A percentile compares a stretch with the other conserved stretches of the same genome.
Conservation (phyloP, 2,888 invertebrate genomes). For the Drosophila niveifrons region DNA sequence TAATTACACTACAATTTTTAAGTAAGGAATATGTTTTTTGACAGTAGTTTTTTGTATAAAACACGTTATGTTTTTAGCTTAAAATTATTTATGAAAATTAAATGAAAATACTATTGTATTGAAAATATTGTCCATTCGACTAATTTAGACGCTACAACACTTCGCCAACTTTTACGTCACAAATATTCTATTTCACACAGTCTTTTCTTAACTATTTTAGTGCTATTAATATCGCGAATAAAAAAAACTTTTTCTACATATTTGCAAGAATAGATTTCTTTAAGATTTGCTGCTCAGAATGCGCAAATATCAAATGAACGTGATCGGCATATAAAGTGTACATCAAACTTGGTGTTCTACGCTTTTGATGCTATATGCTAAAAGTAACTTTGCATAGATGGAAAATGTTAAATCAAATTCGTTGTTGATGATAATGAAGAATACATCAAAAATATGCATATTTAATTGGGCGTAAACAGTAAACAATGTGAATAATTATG, state of each 20-base stretch:
- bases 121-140: too few species aligned
- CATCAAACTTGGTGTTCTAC: background rate
- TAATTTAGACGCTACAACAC: too few species aligned
- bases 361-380: background rate
- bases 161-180: too few species aligned
- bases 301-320: background rate
- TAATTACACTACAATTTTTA: too few species aligned
- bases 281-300: background rate
- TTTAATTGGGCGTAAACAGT: conserved; percentile 1
- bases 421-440: background rate
- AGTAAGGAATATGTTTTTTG: too few species aligned
- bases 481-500: background rate
- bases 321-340: background rate
- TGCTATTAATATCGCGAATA: too few species aligned
- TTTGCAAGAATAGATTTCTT: background rate
- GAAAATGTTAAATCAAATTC: background rate
- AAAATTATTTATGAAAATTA: too few species aligned
- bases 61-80: too few species aligned
- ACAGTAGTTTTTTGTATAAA: too few species aligned
- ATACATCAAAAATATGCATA: background rate
- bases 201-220: too few species aligned
- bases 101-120: too few species aligned
- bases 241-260: background rate
- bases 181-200: too few species aligned
- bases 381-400: background rate